Conservation (phyloP, 2,797 vertebrate species). For the Vultur gryphus region DNA sequence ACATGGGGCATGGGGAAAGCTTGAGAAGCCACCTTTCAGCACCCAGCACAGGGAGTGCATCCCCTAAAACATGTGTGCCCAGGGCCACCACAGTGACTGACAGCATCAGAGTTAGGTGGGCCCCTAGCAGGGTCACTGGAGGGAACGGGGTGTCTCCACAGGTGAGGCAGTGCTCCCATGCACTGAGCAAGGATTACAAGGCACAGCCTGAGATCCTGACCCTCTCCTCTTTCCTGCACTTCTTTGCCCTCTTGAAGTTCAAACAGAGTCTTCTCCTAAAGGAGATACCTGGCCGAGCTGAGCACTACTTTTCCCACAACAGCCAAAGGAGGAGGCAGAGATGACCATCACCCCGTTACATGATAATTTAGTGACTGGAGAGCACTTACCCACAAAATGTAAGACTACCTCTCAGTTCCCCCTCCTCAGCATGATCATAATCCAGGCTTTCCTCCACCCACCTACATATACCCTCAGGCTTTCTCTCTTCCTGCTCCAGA, state of each 20-base stretch:
- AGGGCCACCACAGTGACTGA: not conserved
- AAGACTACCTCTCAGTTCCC: not conserved
- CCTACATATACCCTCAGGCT: not conserved
- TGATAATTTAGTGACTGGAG: not conserved
- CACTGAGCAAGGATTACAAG: not conserved
- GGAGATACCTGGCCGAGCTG: not conserved
- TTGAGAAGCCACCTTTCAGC: not conserved
- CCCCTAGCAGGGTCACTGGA: not conserved
- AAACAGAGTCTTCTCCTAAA: not conserved
- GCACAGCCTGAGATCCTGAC: not conserved
- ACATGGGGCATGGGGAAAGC: not conserved
- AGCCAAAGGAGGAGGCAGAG: not conserved
- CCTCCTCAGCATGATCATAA: not conserved
- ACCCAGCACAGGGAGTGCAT: not conserved
- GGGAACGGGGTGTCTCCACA: not conserved
- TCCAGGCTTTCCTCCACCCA: not conserved
- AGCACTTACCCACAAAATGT: not conserved
- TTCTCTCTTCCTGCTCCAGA: not conserved
- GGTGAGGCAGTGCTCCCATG: not conserved
- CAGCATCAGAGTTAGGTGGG: not conserved
- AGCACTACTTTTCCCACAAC: not conserved
- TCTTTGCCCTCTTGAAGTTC: not conserved
- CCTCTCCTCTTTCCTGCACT: not conserved
- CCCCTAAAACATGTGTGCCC: not conserved
- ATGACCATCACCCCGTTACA: rapidly evolving